These are phyloP conservation scores for Drosophila gaucha DNA, from an alignment of 2,888 invertebrate genomes.

Conservation along the genomic window DNA sequence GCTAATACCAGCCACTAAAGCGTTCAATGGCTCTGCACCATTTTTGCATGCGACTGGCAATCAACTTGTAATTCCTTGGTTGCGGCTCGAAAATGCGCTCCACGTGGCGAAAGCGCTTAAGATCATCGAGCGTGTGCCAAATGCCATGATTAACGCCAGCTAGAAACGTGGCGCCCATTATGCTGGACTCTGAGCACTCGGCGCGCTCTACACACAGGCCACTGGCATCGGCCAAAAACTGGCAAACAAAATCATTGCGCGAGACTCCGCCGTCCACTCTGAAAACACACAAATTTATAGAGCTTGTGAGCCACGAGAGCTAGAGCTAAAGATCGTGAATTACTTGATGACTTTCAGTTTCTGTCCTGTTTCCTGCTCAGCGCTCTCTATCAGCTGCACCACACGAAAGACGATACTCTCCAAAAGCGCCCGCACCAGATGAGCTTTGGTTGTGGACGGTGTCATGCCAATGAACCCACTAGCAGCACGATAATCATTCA, in stretches of 20 bases:
- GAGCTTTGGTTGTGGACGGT: conserved; percentile 90
- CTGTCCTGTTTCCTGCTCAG: conserved; percentile 89
- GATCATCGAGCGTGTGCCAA: conserved; percentile 89
- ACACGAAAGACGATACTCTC: conserved; percentile 94
- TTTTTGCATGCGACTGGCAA: conserved; percentile 66
- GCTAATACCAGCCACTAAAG: conserved; percentile 82
- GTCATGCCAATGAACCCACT: conserved; percentile 90
- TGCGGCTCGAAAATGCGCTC: conserved; percentile 88
- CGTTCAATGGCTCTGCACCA: conserved; percentile 82
- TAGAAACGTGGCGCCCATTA: conserved; percentile 93
- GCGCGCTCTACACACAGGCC: conserved; percentile 91
- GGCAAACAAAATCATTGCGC: conserved; percentile 95
- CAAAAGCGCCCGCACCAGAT: conserved; percentile 92
- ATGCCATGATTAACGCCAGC: conserved; percentile 93
- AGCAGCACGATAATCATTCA: conserved; percentile 93
- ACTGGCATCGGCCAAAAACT: conserved; percentile 93
- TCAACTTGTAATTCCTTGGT: conserved; percentile 62
- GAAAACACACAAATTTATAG: not conserved
- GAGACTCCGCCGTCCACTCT: conserved; percentile 99
- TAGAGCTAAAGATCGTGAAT: not conserved
- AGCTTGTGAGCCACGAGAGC: accelerated
- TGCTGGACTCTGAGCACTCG: conserved; percentile 91
- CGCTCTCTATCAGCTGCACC: conserved; percentile 90
- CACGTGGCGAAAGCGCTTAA: conserved; percentile 87
- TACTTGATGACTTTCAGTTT: conserved; percentile 88